Evolutionary conservation across 2,113 vertebrate species (phyloP).

Genomic region (Protobothrops flavoviridis): DNA sequence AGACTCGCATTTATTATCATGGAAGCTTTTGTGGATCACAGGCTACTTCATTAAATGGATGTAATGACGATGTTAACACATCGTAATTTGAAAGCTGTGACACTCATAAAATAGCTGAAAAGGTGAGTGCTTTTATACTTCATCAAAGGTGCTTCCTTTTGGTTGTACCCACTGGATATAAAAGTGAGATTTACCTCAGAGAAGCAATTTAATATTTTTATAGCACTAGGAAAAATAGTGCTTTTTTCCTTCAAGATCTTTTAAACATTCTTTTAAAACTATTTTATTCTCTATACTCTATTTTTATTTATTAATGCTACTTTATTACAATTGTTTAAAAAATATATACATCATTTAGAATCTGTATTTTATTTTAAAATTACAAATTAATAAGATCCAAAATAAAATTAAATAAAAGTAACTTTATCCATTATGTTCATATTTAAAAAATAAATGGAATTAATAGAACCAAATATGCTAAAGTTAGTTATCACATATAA

Average conservation of each 20-base stretch:
- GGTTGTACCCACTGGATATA: neutral
- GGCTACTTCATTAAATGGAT: neutral
- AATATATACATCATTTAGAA: neutral
- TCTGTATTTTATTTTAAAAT: neutral
- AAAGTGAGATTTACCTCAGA: neutral
- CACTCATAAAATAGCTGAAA: neutral
- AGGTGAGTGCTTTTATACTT: no score
- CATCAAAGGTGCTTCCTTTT: neutral
- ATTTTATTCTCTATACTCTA: neutral
- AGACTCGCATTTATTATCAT: neutral
- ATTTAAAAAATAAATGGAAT: neutral
- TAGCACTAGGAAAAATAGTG: neutral
- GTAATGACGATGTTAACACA: neutral
- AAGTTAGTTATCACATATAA: neutral
- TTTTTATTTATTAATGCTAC: neutral
- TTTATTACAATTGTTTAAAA: neutral
- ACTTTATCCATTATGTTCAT: neutral
- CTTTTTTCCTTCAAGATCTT: neutral
- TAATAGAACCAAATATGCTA: neutral
- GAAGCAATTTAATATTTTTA: neutral
- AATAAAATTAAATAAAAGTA: neutral
- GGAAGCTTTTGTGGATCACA: neutral
- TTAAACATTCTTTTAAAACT: neutral
- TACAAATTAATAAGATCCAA: neutral
- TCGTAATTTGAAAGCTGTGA: constrained; percentile 1